Percentiles rank a stretch among this genome's conserved stretches.
Evolutionary conservation across 2,888 invertebrate species (phyloP).

Genomic region (Hydraecia micacea): DNA sequence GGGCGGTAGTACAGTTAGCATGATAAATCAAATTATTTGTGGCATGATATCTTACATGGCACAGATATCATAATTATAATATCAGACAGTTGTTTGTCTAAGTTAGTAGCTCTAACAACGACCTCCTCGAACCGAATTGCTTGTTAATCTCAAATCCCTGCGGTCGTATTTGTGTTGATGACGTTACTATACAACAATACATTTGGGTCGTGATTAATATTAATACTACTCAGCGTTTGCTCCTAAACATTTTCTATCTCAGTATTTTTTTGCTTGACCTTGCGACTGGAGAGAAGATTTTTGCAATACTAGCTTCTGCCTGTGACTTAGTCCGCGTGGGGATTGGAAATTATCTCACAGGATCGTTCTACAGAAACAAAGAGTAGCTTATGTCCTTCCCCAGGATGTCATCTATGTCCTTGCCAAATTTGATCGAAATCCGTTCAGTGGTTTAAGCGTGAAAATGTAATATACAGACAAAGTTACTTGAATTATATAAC

Average conservation of each 20-base stretch:
- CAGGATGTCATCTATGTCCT: too few species aligned
- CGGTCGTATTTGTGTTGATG: slow-evolving; percentile 43
- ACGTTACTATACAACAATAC: slow-evolving; percentile 29
- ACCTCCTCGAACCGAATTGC: slow-evolving; percentile 14
- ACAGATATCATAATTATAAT: background rate
- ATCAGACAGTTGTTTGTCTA: background rate
- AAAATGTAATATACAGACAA: too few species aligned
- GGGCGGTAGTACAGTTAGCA: background rate
- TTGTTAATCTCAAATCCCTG: slow-evolving; percentile 44
- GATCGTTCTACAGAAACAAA: too few species aligned
- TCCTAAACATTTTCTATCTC: background rate
- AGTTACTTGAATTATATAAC: too few species aligned
- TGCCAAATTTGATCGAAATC: too few species aligned
- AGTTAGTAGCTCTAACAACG: slow-evolving; percentile 14
- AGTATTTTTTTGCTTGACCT: background rate
- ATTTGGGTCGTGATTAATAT: slow-evolving; percentile 31
- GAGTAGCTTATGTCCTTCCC: too few species aligned
- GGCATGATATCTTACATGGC: background rate
- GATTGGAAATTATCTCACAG: too few species aligned
- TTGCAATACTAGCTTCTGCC: background rate
- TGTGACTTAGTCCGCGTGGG: too few species aligned
- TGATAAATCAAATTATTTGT: background rate
- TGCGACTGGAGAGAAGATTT: background rate
- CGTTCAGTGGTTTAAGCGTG: too few species aligned
- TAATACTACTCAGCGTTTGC: slow-evolving; percentile 5